A percentile compares a stretch with the other conserved stretches of the same genome.
These are phyloP conservation scores for Parnassius glacialis DNA, from an alignment of 2,888 invertebrate species.

Conservation along the genomic window DNA sequence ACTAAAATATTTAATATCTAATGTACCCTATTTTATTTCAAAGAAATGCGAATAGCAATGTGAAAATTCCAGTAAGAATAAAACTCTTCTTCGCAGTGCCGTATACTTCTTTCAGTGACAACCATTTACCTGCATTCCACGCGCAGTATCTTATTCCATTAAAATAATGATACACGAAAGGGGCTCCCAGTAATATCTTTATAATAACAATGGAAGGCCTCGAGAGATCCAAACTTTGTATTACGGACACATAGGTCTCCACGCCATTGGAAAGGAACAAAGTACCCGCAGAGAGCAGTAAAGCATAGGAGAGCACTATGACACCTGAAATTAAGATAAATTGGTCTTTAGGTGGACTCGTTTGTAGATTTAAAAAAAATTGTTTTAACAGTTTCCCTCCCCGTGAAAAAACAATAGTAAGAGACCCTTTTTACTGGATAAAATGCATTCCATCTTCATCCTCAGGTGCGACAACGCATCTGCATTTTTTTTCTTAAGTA, in stretches of 20 bases:
- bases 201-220: conserved; percentile 37
- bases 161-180: conserved; percentile 60
- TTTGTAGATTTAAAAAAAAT: no score
- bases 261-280: conserved; percentile 60
- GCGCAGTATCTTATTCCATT: conserved; percentile 57
- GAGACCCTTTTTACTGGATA: no score
- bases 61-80: conserved; percentile 32
- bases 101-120: conserved; percentile 46
- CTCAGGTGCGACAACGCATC: no score
- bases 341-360: not conserved
- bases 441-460: no score
- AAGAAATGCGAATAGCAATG: conserved; percentile 45
- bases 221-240: conserved; percentile 58
- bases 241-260: conserved; percentile 56
- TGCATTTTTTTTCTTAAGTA: no score
- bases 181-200: conserved; percentile 51
- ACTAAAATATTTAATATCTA: no score
- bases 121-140: conserved; percentile 49
- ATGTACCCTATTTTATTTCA: no score
- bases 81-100: conserved; percentile 41
- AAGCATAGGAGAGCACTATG: conserved; percentile 43
- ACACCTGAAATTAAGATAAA: conserved; percentile 41
- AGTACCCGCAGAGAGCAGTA: conserved; percentile 47
- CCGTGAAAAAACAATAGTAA: no score
- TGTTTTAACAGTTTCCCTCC: no score